Base-by-base conservation (phyloP, 2,888 invertebrate species). In the Drosophila helvetica region DNA sequence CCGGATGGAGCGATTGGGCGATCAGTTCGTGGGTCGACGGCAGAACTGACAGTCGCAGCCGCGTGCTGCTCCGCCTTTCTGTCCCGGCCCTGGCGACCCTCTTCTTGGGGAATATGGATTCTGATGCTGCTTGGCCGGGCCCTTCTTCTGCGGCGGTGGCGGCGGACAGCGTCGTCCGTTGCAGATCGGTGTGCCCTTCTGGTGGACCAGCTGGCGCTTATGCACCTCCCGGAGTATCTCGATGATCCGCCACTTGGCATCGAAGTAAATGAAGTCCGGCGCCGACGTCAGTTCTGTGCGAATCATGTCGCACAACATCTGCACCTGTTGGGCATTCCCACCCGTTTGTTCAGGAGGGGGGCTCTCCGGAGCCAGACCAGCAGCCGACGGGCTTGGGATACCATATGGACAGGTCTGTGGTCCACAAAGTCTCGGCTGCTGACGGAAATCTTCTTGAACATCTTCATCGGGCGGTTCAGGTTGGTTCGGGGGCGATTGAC, bases 211-310 rank as follows among this genome's bases (percentile, higher is more conserved):
- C 33, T 83, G 77, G 6, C 81, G 76, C 15, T 77, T 80, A 46
- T 90, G 89, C 0, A 90, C 81, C 3, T 89, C 90, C 3, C 83
- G 73, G 10, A 89, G 25, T 5, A 89, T 74, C 33, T 87, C 88
- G 30, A 89, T 81, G 15, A 89, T 89, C 5, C 84, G 88, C 88
- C 88, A 89, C 64, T 89, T 89, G 48, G 90, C 89, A 55, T 90
- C 89, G 25, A 74, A 83, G 52, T 80, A 90, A 5, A 87, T 70
- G 9, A 77, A 83, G 17, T 90, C 90, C 0, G 90, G 79, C 0
- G 81, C 77, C 0, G 63, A 45, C 0, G 62, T 51, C 0, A 89
- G 70, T 51, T 89, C 90, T 6, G 68, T 58, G 30, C 63, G 68
- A 5, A 89, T 85, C 86, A 89, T 78, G 2, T 89, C 89, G 52